A percentile compares a stretch with the other conserved stretches of the same genome.
Conservation (phyloP, 2,113 vertebrate genomes). For the Malurus elegans region DNA sequence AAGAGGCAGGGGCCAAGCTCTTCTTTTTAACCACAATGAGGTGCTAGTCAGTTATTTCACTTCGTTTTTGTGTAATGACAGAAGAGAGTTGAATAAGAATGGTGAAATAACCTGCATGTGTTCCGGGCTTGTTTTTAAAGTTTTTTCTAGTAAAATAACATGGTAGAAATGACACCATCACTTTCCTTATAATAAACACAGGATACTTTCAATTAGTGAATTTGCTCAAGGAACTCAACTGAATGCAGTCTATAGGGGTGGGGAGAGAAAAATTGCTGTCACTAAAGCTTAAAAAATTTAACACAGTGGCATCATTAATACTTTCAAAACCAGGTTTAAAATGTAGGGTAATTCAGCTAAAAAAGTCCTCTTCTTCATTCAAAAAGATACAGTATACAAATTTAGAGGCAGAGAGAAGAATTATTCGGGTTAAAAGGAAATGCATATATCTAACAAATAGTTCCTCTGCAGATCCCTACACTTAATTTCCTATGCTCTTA, state of each 20-base stretch:
- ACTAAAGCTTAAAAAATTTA: neutral
- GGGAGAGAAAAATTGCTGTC: neutral
- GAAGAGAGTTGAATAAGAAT: neutral
- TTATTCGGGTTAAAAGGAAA: neutral
- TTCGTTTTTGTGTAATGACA: neutral
- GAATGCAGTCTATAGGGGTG: neutral
- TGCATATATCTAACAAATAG: neutral
- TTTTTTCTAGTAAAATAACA: neutral
- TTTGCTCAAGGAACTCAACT: neutral
- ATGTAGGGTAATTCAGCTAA: neutral
- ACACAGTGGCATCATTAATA: neutral
- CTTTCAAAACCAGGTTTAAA: neutral
- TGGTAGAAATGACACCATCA: neutral
- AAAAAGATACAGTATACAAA: neutral
- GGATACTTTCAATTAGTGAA: neutral
- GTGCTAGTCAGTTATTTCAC: constrained; percentile 2
- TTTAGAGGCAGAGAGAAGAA: neutral
- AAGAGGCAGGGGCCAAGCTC: neutral
- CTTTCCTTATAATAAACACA: neutral
- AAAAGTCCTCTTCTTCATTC: neutral
- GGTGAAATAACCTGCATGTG: neutral
- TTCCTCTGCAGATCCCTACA: neutral
- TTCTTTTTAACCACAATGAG: neutral
- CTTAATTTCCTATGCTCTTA: neutral
- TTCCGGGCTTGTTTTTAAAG: neutral